These are phyloP conservation scores for Noctua janthina DNA, from an alignment of 2,888 invertebrate species.

Conservation along the genomic window DNA sequence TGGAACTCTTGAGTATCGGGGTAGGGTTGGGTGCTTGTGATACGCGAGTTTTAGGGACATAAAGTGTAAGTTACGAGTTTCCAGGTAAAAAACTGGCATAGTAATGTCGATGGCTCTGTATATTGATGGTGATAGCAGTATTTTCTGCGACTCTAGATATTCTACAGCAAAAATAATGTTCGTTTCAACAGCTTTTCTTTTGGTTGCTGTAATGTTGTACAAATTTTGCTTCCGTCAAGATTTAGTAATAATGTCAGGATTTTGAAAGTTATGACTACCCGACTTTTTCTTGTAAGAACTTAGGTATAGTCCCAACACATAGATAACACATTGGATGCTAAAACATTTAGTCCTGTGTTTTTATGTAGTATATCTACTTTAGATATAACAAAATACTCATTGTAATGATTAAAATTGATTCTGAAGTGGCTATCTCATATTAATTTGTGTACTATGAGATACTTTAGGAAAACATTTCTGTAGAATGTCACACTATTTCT, in stretches of 20 bases:
- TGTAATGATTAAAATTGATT: background rate
- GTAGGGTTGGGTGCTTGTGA: slow-evolving; percentile 29
- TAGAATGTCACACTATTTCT: slow-evolving; percentile 22
- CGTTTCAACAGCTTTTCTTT: background rate
- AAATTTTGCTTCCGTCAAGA: background rate
- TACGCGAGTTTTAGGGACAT: background rate
- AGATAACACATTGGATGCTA: background rate
- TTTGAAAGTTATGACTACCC: too few relatives aligned
- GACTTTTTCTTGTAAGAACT: background rate
- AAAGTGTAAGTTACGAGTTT: background rate
- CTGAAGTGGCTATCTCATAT: background rate
- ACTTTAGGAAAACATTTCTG: background rate
- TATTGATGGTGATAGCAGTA: background rate
- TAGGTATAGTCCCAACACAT: background rate
- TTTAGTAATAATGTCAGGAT: background rate
- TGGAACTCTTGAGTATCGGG: slow-evolving; percentile 46
- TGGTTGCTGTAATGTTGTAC: background rate
- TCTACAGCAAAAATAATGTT: background rate
- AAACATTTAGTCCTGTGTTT: background rate
- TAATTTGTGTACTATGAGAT: background rate
- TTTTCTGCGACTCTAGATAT: background rate
- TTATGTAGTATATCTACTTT: background rate
- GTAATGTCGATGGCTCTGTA: background rate
- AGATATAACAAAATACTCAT: background rate
- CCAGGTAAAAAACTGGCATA: background rate